A percentile compares a stretch with the other conserved stretches of the same genome.
phyloP scores from a whole-genome alignment of 37 sponge, comb jelly and placozoan genomes.

The Diacarnus erythraeanus region DNA sequence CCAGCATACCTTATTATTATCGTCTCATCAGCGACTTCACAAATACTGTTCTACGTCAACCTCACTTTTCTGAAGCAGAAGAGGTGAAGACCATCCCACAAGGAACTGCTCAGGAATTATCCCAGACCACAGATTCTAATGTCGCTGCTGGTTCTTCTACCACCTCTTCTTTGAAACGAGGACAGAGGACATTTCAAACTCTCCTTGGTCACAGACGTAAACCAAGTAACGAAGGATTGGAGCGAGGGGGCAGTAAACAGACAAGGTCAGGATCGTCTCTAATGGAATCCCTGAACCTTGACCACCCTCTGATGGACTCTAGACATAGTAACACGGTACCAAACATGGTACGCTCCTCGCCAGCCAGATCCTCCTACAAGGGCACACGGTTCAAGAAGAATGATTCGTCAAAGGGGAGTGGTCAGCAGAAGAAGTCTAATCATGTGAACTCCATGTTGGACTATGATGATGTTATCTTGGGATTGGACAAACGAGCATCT shows the following conservation, averaged over 20 bases:
- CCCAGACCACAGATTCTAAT: too few species aligned
- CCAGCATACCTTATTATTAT: slow-evolving; percentile 30
- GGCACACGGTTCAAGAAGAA: not conserved
- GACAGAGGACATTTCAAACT: not conserved
- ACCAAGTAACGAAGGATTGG: not conserved
- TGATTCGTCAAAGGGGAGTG: not conserved
- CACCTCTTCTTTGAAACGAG: too few species aligned
- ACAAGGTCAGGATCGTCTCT: not conserved
- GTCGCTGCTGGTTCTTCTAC: too few species aligned
- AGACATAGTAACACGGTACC: not conserved
- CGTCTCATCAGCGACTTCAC: slow-evolving; percentile 42
- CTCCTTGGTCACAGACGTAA: not conserved
- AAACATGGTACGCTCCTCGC: not conserved
- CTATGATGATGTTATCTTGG: not conserved
- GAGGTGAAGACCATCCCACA: not conserved
- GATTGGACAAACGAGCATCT: slow-evolving; percentile 31
- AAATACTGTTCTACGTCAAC: too few species aligned
- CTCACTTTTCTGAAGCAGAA: not conserved
- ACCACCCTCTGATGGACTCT: not conserved
- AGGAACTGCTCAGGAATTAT: too few species aligned
- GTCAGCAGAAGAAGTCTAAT: not conserved
- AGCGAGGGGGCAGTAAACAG: too few species aligned
- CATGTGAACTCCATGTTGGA: not conserved
- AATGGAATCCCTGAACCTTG: slow-evolving; percentile 46
- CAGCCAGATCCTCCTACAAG: not conserved